A percentile compares a stretch with the other conserved stretches of the same genome.
phyloP scores from a whole-genome alignment of 64 coral and sea anemone genomes.

The Pachyseris speciosa region DNA sequence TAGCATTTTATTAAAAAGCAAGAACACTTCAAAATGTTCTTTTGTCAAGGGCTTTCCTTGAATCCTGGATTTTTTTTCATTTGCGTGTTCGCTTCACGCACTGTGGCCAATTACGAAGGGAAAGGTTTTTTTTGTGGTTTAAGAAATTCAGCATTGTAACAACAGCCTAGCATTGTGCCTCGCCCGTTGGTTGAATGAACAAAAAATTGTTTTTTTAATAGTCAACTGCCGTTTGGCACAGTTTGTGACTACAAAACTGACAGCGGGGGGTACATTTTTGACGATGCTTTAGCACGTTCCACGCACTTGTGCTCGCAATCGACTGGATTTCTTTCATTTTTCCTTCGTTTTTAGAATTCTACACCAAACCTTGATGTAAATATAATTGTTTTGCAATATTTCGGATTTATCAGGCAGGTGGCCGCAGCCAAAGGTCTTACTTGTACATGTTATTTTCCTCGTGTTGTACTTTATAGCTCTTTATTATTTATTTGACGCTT shows the following conservation, averaged over 20 bases:
- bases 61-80: background rate
- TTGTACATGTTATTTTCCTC: background rate
- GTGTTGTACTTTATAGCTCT: slow-evolving; percentile 4
- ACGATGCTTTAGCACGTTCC: background rate
- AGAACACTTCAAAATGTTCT: slow-evolving; percentile 15
- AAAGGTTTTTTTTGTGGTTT: background rate
- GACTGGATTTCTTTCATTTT: background rate
- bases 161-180: slow-evolving; percentile 7
- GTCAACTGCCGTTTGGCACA: slow-evolving; percentile 11
- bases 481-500: background rate
- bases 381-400: slow-evolving; percentile 2
- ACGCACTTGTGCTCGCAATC: background rate
- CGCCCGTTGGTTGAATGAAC: slow-evolving; percentile 18
- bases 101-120: background rate
- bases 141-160: slow-evolving; percentile 34
- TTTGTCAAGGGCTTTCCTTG: slow-evolving; percentile 14
- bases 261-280: background rate
- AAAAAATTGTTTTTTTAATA: slow-evolving; percentile 22
- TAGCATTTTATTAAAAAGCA: slow-evolving; percentile 21
- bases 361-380: background rate
- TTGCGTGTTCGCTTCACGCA: background rate
- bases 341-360: background rate
- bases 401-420: background rate
- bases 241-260: background rate
- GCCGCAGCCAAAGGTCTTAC: background rate